Percentiles rank a stretch among this genome's conserved stretches.
phyloP scores from a whole-genome alignment of 2,888 invertebrate genomes.

The Polyommatus iphigenia region DNA sequence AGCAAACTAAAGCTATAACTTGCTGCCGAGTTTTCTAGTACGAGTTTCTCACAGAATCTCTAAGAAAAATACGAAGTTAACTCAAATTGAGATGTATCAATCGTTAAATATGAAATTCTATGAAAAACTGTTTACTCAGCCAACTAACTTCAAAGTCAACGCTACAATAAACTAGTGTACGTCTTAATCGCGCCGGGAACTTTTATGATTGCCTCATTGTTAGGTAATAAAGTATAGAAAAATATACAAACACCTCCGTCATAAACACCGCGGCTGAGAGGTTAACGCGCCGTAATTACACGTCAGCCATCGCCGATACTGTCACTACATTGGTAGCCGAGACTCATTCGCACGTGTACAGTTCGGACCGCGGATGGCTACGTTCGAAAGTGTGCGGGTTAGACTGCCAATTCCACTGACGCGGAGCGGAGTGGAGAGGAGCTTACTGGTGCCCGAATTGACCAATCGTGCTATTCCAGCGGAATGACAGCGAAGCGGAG shows the following conservation, averaged over 20 bases:
- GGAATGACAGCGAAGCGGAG: too few species aligned
- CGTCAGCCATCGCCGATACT: not conserved
- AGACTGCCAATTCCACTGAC: too few species aligned
- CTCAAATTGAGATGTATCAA: not conserved
- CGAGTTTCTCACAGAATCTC: not conserved
- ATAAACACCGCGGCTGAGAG: conserved; percentile 39
- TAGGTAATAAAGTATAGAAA: conserved; percentile 41
- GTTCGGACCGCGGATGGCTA: not conserved
- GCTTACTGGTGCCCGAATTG: too few species aligned
- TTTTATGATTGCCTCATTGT: conserved; percentile 41
- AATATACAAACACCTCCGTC: conserved; percentile 38
- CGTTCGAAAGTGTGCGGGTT: not conserved
- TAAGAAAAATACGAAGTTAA: not conserved
- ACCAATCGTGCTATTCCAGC: too few species aligned
- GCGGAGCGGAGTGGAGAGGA: too few species aligned
- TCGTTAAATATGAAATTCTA: conserved; percentile 28
- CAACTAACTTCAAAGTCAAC: conserved; percentile 30
- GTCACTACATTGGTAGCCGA: not conserved
- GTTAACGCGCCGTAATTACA: conserved; percentile 35
- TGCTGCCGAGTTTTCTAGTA: not conserved
- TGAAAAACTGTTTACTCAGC: conserved; percentile 15
- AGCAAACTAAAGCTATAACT: not conserved
- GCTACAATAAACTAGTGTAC: conserved; percentile 33
- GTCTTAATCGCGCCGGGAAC: conserved; percentile 33
- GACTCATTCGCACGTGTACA: not conserved